These are phyloP conservation scores for Chroicocephalus ridibundus DNA, from an alignment of 2,113 vertebrate genomes.

Conservation along the genomic window DNA sequence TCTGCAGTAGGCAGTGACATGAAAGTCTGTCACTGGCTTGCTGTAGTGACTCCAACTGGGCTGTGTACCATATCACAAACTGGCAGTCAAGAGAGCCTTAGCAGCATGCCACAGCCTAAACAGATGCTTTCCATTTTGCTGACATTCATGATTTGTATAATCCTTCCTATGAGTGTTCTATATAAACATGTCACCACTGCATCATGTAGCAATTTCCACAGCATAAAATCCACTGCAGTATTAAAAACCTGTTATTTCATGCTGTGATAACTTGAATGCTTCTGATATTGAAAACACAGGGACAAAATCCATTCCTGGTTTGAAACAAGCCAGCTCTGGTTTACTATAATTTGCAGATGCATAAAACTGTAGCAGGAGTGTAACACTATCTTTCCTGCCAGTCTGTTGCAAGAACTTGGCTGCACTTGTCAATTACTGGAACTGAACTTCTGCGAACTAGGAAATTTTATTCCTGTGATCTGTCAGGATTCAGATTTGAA, in stretches of 20 bases:
- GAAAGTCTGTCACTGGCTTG: not conserved
- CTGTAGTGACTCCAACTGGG: not conserved
- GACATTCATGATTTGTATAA: constrained; percentile 60
- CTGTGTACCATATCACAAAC: not conserved
- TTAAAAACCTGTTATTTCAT: constrained; percentile 62
- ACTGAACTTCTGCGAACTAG: not conserved
- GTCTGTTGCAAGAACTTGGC: not conserved
- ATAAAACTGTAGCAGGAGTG: constrained; percentile 20
- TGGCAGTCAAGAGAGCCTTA: constrained; percentile 14
- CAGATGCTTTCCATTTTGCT: constrained; percentile 65
- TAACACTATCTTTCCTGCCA: constrained; percentile 21
- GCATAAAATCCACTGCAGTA: constrained; percentile 40
- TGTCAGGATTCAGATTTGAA: not conserved
- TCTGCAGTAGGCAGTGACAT: not conserved
- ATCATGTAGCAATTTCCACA: constrained; percentile 60
- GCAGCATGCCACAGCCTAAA: constrained; percentile 26
- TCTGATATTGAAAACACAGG: constrained; percentile 57
- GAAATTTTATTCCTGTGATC: not conserved
- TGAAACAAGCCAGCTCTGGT: constrained; percentile 32
- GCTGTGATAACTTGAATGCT: constrained; percentile 60
- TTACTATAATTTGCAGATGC: constrained; percentile 41
- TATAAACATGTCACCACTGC: constrained; percentile 61
- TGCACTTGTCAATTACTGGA: not conserved
- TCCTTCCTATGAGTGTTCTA: constrained; percentile 46
- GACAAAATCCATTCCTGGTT: not conserved